Evolutionary conservation across 2,888 invertebrate species (phyloP).

Genomic region (Phalera bucephala): DNA sequence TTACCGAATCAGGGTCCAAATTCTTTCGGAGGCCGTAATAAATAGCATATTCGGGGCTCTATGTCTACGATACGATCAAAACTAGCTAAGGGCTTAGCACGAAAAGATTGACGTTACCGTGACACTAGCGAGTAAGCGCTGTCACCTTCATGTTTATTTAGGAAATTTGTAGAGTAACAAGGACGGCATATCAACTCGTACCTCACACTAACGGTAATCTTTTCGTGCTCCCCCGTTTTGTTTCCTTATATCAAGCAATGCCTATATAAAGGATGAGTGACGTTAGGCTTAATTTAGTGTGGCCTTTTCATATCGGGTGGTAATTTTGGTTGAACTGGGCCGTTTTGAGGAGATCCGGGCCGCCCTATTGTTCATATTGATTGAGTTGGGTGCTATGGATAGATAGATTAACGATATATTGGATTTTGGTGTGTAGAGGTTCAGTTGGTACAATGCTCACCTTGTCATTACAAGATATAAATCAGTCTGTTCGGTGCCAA

Average conservation of each 20-base stretch:
- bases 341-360: neutral
- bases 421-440: too few relatives aligned
- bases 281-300: constrained; percentile 39
- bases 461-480: too few relatives aligned
- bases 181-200: too few relatives aligned
- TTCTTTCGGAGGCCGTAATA: constrained; percentile 11
- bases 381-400: constrained; percentile 22
- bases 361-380: constrained; percentile 17
- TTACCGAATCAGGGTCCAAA: constrained; percentile 20
- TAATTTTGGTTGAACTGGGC: constrained; percentile 12
- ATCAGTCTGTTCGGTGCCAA: too few relatives aligned
- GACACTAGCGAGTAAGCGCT: too few relatives aligned
- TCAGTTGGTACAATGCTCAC: too few relatives aligned
- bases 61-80: constrained; percentile 56
- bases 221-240: constrained; percentile 45
- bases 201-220: too few relatives aligned
- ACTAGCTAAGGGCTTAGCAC: too few relatives aligned
- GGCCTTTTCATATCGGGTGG: constrained; percentile 15
- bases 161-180: too few relatives aligned
- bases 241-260: constrained; percentile 56
- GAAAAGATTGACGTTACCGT: too few relatives aligned
- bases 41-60: constrained; percentile 31
- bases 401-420: too few relatives aligned
- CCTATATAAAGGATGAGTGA: constrained; percentile 35
- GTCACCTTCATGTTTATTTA: too few relatives aligned